A percentile compares a stretch with the other conserved stretches of the same genome.
These are phyloP conservation scores for Abramis brama DNA, from an alignment of 2,113 vertebrate species.

Conservation along the genomic window DNA sequence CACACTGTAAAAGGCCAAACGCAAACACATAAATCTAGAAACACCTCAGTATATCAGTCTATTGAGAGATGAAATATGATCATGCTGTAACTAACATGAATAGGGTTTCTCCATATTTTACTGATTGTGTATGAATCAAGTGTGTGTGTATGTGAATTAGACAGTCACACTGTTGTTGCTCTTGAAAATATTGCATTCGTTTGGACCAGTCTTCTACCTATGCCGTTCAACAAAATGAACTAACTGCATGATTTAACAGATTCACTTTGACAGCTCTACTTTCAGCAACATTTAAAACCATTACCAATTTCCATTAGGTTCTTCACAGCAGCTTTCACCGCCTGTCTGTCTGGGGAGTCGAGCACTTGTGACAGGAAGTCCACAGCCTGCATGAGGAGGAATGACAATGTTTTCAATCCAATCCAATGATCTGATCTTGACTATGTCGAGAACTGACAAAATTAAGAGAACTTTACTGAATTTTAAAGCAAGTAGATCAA, in stretches of 20 bases:
- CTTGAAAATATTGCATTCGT: not conserved
- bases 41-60: no score
- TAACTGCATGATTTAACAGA: no score
- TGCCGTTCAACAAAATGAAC: no score
- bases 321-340: constrained; percentile 86
- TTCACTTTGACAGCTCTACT: not conserved
- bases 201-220: not conserved
- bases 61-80: no score
- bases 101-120: not conserved
- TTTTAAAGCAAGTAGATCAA: not conserved
- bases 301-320: constrained; percentile 90
- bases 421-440: not conserved
- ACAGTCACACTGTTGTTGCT: not conserved
- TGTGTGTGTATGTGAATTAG: not conserved
- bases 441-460: not conserved
- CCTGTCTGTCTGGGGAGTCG: constrained; percentile 86
- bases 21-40: no score
- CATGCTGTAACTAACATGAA: no score
- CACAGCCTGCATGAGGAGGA: constrained; percentile 77
- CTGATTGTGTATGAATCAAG: not conserved
- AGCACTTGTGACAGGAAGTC: constrained; percentile 95
- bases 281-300: not conserved
- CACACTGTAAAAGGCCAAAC: no score
- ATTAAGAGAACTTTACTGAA: not conserved
- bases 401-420: not conserved